Conservation (phyloP, 2,797 vertebrate species). For the Apogon hyalosoma region DNA sequence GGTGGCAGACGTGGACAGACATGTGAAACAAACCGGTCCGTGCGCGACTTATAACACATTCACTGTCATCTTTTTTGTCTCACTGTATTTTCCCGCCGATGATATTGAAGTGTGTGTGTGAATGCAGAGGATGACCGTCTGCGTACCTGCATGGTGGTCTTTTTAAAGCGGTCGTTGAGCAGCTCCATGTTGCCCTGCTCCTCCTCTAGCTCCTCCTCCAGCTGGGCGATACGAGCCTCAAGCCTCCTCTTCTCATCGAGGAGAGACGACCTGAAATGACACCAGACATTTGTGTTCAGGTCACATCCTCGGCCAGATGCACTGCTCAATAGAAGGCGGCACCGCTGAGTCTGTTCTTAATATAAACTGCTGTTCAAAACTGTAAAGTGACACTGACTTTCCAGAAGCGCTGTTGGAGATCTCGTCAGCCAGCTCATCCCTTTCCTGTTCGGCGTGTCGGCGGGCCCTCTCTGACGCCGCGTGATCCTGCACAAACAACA, state of each 20-base stretch:
- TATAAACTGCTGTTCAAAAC: neutral
- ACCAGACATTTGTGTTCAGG: neutral
- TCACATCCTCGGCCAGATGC: neutral
- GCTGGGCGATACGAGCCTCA: slow-evolving; percentile 93
- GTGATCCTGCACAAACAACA: slow-evolving; percentile 86
- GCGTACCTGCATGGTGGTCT: slow-evolving; percentile 92
- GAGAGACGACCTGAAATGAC: slow-evolving; percentile 88
- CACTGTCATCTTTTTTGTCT: too few species aligned
- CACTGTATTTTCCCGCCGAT: too few species aligned
- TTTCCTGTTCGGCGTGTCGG: slow-evolving; percentile 94
- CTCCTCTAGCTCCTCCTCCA: slow-evolving; percentile 97
- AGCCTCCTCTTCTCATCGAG: slow-evolving; percentile 96
- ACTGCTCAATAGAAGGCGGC: neutral
- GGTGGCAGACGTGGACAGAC: neutral
- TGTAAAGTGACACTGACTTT: slow-evolving; percentile 84
- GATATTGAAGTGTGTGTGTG: too few species aligned
- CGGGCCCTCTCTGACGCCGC: slow-evolving; percentile 93
- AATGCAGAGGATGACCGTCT: too few species aligned
- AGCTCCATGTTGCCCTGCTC: slow-evolving; percentile 98
- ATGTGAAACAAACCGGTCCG: too few species aligned
- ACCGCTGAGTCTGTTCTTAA: neutral
- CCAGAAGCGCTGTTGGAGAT: slow-evolving; percentile 95
- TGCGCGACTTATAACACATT: too few species aligned
- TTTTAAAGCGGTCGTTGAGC: slow-evolving; percentile 96
- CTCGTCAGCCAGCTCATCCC: slow-evolving; percentile 95